Conservation (phyloP, 1,140 invertebrate species). For the Diorhabda carinulata region DNA sequence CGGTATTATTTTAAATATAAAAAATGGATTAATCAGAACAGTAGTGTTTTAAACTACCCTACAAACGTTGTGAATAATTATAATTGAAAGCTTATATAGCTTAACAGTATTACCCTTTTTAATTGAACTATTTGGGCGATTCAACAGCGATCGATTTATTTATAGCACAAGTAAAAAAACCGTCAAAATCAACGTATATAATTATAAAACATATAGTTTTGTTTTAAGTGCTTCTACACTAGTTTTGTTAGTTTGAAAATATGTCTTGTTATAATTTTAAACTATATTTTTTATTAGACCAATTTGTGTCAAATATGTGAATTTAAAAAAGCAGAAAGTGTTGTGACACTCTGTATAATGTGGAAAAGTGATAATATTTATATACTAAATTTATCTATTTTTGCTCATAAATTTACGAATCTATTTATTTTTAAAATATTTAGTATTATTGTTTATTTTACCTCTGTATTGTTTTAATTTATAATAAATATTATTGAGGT, state of each 20-base stretch:
- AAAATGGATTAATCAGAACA: too few relatives aligned
- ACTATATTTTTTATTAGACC: not conserved
- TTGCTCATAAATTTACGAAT: constrained; percentile 21
- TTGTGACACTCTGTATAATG: constrained; percentile 6
- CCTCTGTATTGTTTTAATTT: constrained; percentile 19
- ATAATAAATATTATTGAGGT: constrained; percentile 6
- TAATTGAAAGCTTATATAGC: too few relatives aligned
- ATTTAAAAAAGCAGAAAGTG: constrained; percentile 7
- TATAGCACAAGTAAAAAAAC: not conserved
- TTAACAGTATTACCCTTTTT: too few relatives aligned
- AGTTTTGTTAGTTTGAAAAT: not conserved
- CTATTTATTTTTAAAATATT: constrained; percentile 20
- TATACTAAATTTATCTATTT: constrained; percentile 23
- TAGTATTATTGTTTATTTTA: constrained; percentile 17
- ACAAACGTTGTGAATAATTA: too few relatives aligned
- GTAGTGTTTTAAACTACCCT: too few relatives aligned
- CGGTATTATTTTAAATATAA: too few relatives aligned
- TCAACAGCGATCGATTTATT: not conserved
- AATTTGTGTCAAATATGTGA: not conserved
- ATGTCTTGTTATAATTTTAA: not conserved
- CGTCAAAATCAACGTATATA: not conserved
- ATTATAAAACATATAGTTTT: not conserved
- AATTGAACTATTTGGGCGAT: too few relatives aligned
- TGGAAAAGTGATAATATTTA: constrained; percentile 22
- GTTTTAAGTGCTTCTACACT: not conserved